Conservation (phyloP, 2,888 invertebrate species). For the Dioctria linearis region DNA sequence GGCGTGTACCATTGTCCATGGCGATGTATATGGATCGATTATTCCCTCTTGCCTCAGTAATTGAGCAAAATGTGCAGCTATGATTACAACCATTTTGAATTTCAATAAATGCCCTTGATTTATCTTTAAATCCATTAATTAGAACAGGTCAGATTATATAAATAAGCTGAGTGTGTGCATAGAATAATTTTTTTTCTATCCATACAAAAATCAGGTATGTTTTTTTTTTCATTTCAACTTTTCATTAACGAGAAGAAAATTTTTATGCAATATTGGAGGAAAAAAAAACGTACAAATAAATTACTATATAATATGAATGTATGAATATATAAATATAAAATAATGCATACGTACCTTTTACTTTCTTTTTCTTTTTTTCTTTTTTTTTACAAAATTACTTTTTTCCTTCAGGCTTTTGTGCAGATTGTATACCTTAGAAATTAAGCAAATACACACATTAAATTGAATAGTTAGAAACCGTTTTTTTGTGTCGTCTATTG, state of each 20-base stretch:
- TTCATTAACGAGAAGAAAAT: background rate
- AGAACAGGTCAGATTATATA: no score
- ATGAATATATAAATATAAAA: background rate
- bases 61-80: no score
- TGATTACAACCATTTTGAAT: no score
- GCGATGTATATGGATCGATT: no score
- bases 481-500: background rate
- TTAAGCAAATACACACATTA: background rate
- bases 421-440: background rate
- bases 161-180: no score
- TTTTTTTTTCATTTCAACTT: background rate
- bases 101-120: no score
- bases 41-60: no score
- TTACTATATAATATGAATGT: background rate
- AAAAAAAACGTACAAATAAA: background rate
- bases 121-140: no score
- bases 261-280: background rate
- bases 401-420: background rate
- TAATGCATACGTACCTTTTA: slow-evolving; percentile 18
- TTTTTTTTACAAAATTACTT: background rate
- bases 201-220: no score
- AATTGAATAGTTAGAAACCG: background rate
- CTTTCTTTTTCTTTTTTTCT: no score
- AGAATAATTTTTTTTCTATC: no score
- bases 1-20: no score